Conservation (phyloP, 2,113 vertebrate genomes). For the Apteryx owenii region DNA sequence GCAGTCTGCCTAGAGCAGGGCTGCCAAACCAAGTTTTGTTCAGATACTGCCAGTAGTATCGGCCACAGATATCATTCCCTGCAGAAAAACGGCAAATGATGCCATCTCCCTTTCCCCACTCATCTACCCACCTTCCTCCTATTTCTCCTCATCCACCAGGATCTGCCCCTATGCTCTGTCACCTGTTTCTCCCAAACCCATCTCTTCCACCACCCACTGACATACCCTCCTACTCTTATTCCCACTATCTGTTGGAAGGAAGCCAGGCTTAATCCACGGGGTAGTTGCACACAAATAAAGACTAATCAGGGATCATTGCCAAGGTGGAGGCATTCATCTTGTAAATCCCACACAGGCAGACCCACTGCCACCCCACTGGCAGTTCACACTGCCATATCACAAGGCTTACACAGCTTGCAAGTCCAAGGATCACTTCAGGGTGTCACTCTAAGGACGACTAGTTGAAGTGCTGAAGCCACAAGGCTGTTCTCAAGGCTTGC, state of each 20-base stretch:
- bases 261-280: not conserved
- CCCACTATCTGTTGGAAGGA: not conserved
- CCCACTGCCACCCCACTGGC: not conserved
- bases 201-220: not conserved
- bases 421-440: not conserved
- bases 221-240: not conserved
- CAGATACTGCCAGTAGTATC: not conserved
- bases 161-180: fast-evolving
- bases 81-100: fast-evolving
- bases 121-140: too few species aligned
- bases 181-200: not conserved
- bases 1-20: not conserved
- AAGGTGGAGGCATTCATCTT: not conserved
- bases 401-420: not conserved
- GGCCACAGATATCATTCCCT: not conserved
- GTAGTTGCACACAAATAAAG: not conserved
- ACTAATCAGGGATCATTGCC: not conserved
- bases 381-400: not conserved
- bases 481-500: not conserved
- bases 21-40: not conserved
- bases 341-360: not conserved
- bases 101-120: not conserved
- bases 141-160: too few species aligned
- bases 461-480: not conserved
- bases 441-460: not conserved